phyloP scores from a whole-genome alignment of 2,113 vertebrate species.

The Aspiorhynchus laticeps region DNA sequence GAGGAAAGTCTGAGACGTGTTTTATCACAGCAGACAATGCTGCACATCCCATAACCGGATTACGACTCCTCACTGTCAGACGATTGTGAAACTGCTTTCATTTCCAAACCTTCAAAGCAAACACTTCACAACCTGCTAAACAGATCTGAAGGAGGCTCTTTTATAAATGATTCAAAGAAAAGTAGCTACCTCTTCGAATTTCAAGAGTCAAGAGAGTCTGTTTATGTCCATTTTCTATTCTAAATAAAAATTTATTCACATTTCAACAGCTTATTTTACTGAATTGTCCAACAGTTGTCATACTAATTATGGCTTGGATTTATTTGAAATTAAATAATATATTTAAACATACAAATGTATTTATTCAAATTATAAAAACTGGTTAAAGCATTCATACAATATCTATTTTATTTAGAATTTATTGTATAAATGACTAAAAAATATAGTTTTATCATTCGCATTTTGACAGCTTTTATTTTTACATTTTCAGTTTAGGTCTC shows the following conservation, averaged over 20 bases:
- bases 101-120: slow-evolving; percentile 8
- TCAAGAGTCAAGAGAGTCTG: too few species aligned
- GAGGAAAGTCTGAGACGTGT: not conserved
- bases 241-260: not conserved
- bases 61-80: not conserved
- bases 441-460: too few species aligned
- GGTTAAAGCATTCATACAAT: too few species aligned
- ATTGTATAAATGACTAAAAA: too few species aligned
- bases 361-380: too few species aligned
- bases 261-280: not conserved
- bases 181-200: not conserved
- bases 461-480: too few species aligned
- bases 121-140: not conserved
- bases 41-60: not conserved
- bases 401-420: too few species aligned
- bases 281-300: not conserved
- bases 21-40: not conserved
- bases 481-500: too few species aligned
- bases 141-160: not conserved
- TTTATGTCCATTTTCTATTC: too few species aligned
- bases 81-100: not conserved
- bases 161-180: not conserved
- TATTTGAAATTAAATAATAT: too few species aligned
- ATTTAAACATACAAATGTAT: too few species aligned
- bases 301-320: not conserved